Evolutionary conservation across 2,113 vertebrate species (phyloP), one percentile per base, ranked within the genome.

Genomic region (Microtus ochrogaster): DNA sequence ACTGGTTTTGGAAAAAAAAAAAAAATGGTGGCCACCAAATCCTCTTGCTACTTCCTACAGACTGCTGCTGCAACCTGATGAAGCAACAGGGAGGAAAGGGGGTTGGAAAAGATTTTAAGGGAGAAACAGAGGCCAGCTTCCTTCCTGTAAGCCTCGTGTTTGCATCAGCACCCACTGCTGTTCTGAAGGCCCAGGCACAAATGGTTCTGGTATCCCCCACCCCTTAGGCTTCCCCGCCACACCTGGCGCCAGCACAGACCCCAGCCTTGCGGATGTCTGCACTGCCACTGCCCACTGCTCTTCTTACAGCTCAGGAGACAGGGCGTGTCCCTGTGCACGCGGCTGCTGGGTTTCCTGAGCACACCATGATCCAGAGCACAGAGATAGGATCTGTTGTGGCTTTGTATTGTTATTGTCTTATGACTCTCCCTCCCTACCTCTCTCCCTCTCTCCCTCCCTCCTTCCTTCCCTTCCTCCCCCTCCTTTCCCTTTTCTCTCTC

Each of bases 321-420:
- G 94, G 77, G n/a, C 19, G 96, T 90, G 90, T 94, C 89, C 85
- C 11, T 93, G 94, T 83, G 97, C 26, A 14, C 41, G 70, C 30
- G 49, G 97, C 96, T 77, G 91, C 88, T 55, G 21, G 61, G 96
- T 91, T 98, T 98, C 98, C 98, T 98, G 98, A 97, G 98, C 97
- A 97, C 97, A 76, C 19, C 41, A 9, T 0, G 91, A 98, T 98
- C 98, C 98, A 55, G 16, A 16, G 28, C 52, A 26, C 72, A 94
- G 91, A 11, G 73, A 47, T 73, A 77, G 58, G 41, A 89, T 96
- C 97, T 96, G 78, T 39, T 98, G 98, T 0, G 95, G 98, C 97
- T 98, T 97, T 83, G 21, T 39, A 65, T 33, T 73, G 72, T 95
- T 90, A 17, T 36, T 66, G 28, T 58, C 85, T 66, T 68, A 16